Conservation (phyloP, 2,797 vertebrate species). For the Menidia menidia region DNA sequence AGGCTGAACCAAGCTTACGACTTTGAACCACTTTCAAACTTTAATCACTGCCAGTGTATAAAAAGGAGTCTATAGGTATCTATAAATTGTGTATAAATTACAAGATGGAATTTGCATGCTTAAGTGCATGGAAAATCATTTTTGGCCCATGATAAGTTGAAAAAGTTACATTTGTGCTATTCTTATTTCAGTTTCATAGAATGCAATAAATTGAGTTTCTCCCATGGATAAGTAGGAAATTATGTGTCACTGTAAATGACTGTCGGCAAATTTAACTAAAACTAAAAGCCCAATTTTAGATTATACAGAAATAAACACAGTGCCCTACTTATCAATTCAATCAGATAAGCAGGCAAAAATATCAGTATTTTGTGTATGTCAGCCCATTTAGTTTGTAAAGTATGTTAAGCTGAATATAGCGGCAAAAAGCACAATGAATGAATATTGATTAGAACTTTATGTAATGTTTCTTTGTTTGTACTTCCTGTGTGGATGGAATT, state of each 20-base stretch:
- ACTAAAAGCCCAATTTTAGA: background rate
- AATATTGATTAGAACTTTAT: background rate
- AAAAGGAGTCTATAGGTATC: constrained; percentile 6
- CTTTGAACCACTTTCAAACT: constrained; percentile 65
- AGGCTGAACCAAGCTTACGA: constrained; percentile 31
- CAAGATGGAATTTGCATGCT: background rate
- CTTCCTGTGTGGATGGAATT: background rate
- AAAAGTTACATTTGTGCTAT: background rate
- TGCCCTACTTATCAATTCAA: background rate
- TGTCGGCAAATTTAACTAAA: constrained; percentile 2
- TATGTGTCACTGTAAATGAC: background rate
- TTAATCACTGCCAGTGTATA: constrained; percentile 39
- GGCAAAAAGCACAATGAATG: background rate
- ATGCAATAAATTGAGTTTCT: background rate
- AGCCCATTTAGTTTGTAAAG: background rate
- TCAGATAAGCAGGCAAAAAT: background rate
- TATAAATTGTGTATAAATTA: too few species aligned
- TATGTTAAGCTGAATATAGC: background rate
- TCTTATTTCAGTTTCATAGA: background rate
- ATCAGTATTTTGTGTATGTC: background rate
- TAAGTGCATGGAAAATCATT: background rate
- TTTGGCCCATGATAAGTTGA: background rate
- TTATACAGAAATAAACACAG: background rate
- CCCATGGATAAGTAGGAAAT: background rate
- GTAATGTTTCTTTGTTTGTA: too few species aligned